Base-by-base conservation (phyloP, 2,113 vertebrate genomes). In the Chaetodon trifascialis region DNA sequence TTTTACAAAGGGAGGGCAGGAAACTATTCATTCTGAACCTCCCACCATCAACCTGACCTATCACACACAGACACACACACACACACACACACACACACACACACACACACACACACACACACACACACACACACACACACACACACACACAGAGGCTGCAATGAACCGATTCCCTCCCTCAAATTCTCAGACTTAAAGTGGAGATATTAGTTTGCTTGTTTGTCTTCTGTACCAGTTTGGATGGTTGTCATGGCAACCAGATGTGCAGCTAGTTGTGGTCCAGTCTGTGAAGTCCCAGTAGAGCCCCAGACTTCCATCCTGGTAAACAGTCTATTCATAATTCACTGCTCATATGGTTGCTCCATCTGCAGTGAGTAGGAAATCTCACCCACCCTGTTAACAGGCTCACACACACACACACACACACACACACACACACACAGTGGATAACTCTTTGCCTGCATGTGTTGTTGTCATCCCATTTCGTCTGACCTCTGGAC, bases 361-460 rank as follows among this genome's bases (percentile, higher is more conserved):
- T 83, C 84, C 88, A 79, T 85, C 84, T 88, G 82, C 55, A 73
- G 21, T 17, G 55, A 63, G 73, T 23, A 54, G 30, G 40, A 76
- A 72, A 30, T 71, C 55, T 71, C 83, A 68, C 54, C 55, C 69
- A 51, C 69, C 21, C 64, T 36, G 34, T 68, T 34, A 52, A 73
- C 77, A 66, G 25, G 46, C 63, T 46, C 62, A 49, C 52, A 55
- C 42, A 51, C 51, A 25, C 56, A 21, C 65, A 47, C 56, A 55
- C 42, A 51, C 51, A 25, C 56, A 21, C 65, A 47, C 56, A 21
- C 65, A 63, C 40, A 68, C 46, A 63, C 75, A 73, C 71, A 54
- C 25, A 65, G 76, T 14, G 8, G n/a, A 49, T 47, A 42, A 40
- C 58, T 54, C 59, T 76, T 82, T 71, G 51, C 65, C 49, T 47